A percentile compares a stretch with the other conserved stretches of the same genome.
phyloP scores from a whole-genome alignment of 64 coral and sea anemone genomes.

The Exaiptasia diaphana region DNA sequence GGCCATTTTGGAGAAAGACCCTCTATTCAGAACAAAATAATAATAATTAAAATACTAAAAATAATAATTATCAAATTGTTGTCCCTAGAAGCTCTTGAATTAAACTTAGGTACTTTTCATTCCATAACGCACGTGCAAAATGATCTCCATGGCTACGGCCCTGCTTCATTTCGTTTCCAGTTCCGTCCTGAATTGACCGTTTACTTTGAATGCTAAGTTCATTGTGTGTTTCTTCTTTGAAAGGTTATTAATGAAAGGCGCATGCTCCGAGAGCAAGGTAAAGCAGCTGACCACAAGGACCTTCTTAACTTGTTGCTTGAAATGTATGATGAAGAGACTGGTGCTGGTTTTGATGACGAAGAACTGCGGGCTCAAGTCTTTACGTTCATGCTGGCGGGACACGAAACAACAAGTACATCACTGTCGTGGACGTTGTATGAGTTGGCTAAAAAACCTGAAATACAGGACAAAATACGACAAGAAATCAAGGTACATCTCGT shows the following conservation, averaged over 20 bases:
- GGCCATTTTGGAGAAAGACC: too few relatives aligned
- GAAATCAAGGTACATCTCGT: neutral
- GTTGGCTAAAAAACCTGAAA: slow-evolving; percentile 4
- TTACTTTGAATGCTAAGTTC: too few relatives aligned
- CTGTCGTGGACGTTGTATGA: slow-evolving; percentile 28
- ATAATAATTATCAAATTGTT: too few relatives aligned
- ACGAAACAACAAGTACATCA: neutral
- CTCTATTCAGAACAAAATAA: too few relatives aligned
- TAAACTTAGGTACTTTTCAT: too few relatives aligned
- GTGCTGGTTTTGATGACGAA: slow-evolving; percentile 59
- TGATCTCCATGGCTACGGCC: too few relatives aligned
- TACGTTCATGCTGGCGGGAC: slow-evolving; percentile 57
- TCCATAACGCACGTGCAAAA: too few relatives aligned
- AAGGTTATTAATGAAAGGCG: slow-evolving; percentile 66
- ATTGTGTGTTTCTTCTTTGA: neutral
- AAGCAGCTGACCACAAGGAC: slow-evolving; percentile 39
- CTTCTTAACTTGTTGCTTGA: slow-evolving; percentile 60
- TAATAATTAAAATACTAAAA: too few relatives aligned
- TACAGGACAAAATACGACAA: slow-evolving; percentile 8
- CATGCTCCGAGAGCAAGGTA: slow-evolving; percentile 6
- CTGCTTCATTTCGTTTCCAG: too few relatives aligned
- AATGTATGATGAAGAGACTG: slow-evolving; percentile 75
- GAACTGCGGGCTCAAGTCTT: slow-evolving; percentile 70
- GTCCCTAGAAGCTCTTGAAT: too few relatives aligned
- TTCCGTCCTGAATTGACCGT: too few relatives aligned